Evolutionary conservation across 1,140 invertebrate species (phyloP).

Genomic region (Drusus annulatus): DNA sequence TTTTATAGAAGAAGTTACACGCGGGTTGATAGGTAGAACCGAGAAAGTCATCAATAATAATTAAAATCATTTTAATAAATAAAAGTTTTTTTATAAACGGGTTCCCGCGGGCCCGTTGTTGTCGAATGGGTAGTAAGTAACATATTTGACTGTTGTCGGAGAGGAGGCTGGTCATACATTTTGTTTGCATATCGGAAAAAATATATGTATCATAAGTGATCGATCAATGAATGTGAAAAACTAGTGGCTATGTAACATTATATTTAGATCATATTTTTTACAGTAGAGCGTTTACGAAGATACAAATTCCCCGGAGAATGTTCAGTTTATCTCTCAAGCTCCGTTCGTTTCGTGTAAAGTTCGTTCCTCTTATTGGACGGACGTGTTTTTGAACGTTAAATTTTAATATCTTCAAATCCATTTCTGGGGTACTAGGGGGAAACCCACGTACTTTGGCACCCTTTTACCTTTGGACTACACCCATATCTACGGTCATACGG

Average conservation of each 20-base stretch:
- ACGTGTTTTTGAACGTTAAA: no score
- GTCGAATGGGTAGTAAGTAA: neutral
- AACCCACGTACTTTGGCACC: no score
- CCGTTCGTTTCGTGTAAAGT: no score
- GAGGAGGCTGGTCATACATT: neutral
- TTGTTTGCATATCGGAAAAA: conserved; percentile 21
- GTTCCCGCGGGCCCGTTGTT: neutral
- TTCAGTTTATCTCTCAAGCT: no score
- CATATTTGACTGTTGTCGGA: neutral
- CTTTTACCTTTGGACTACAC: no score
- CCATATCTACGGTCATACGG: no score
- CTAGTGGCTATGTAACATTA: neutral
- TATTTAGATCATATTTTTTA: no score
- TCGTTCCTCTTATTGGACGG: no score
- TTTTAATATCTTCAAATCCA: no score
- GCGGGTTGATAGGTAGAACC: conserved; percentile 44
- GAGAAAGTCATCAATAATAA: conserved; percentile 15
- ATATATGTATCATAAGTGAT: neutral
- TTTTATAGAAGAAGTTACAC: conserved; percentile 45
- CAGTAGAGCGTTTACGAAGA: no score
- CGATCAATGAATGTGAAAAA: neutral
- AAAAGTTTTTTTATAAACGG: neutral
- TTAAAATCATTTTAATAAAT: neutral
- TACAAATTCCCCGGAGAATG: no score
- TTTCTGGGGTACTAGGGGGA: no score